Evolutionary conservation across 2,888 invertebrate species (phyloP), one percentile per base, ranked within the genome.

Genomic region (Ceramica pisi): DNA sequence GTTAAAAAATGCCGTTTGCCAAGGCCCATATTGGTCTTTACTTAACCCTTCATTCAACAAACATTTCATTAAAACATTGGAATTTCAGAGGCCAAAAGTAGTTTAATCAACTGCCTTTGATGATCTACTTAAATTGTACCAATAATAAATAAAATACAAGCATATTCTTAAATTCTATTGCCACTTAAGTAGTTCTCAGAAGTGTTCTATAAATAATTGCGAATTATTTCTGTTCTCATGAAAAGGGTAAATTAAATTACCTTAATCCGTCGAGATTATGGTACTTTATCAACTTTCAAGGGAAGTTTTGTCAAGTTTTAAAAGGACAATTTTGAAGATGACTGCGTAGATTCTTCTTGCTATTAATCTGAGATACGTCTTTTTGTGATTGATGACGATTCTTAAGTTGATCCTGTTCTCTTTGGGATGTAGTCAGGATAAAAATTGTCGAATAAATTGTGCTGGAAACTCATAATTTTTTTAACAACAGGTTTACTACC

Each of bases 231-330:
- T 10, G 38, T 67, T 38, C n/a, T 21, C 23, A 61, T 60, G 38
- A n/a, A 23, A 59, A 68, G 65, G 55, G 65, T 57, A 76, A 71
- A 67, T 71, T 50, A 62, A 61, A 41, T 77, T 55, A 67, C 9
- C 12, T 51, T 56, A 67, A 73, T 78, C 51, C 51, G 64, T 55
- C 10, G 50, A 46, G 46, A 73, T 81, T 57, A 73, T 50, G 51
- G 63, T 67, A 69, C 76, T 80, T 81, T 73, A 69, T 81, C 68
- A 81, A 78, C 41, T 70, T 78, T 61, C 16, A 51, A 26, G 23
- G 51, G 9, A 64, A 61, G 53, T 60, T 71, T 50, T 35, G 70
- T 68, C 19, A 76, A 68, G 53, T 80, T 72, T 64, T 61, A 74
- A 61, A 67, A 63, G 48, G 44, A 64, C 65, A 70, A 78, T 73